Conservation (phyloP, 2,888 invertebrate species). For the Apotomis betuletana region DNA sequence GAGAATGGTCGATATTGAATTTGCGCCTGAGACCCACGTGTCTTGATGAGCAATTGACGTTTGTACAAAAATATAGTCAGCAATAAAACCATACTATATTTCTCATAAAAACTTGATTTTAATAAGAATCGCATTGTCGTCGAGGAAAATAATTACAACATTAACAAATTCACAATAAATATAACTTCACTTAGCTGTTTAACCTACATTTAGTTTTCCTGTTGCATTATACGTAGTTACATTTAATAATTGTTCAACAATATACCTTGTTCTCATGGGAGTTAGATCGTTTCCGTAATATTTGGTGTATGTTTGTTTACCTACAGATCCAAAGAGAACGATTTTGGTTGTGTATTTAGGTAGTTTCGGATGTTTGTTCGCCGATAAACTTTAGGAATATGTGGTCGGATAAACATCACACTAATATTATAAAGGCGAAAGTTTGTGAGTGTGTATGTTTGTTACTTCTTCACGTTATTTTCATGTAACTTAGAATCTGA, state of each 20-base stretch:
- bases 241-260: background rate
- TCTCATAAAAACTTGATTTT: too few species aligned
- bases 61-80: too few species aligned
- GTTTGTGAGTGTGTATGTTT: too few species aligned
- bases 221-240: conserved; percentile 5
- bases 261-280: background rate
- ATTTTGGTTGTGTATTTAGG: conserved; percentile 29
- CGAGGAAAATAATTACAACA: conserved; percentile 16
- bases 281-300: background rate
- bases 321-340: conserved; percentile 17
- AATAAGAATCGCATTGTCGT: background rate
- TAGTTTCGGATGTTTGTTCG: conserved; percentile 25
- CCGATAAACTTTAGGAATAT: conserved; percentile 24
- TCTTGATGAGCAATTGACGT: too few species aligned
- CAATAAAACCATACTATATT: too few species aligned
- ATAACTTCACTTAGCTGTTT: conserved; percentile 14
- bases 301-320: background rate
- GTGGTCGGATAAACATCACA: conserved; percentile 16
- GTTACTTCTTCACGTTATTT: too few species aligned
- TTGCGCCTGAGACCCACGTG: too few species aligned
- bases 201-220: conserved; percentile 35
- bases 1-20: too few species aligned
- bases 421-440: too few species aligned
- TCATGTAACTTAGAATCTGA: too few species aligned
- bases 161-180: conserved; percentile 16